Base-by-base conservation (phyloP, 2,113 vertebrate genomes). In the Plestiodon gilberti region DNA sequence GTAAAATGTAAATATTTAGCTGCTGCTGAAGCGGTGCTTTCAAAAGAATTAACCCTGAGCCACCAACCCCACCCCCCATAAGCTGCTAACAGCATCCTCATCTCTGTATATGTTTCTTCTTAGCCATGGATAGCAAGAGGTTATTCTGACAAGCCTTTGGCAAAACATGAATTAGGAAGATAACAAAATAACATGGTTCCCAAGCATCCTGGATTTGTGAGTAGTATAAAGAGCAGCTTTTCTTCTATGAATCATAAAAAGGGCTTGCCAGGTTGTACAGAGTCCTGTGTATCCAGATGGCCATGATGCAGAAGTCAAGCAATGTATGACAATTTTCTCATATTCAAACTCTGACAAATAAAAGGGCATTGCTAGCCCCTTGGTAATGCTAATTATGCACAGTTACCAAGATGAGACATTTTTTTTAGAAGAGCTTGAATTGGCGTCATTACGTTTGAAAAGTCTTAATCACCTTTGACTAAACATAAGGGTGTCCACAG, bases 161-260 rank as follows among this genome's bases (percentile, higher is more conserved):
- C 55, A 17, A 64, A 38, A 40, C 1, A 15, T 89, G 74, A 48
- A 2, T 86, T 80, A 78, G 38, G 78, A 4, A 84, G 18, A 61
- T 18, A 79, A 79, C 20, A 90, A 78, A 92, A 81, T 87, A 80
- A 84, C 90, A 65, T 3, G 0, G 8, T 81, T 89, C 83, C 10
- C 9, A 90, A 93, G 81, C 65, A 81, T 88, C 77, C 88, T 0
- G 64, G 61, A 90, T 90, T 89, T 84, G 84, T 78, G 78, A 67
- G 25, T 5, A 0, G 69, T 8, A 43, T 87, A 0, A 6, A 75
- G 65, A 93, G 33, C 64, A 70, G 48, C 20, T 35, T 87, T n/a
- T 52, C 43, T 48, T 91, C 11, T 52, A 69, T 82, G 93, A 91
- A 28, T 90, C 90, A 90, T 0, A 0, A 86, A 76, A 79, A 20